phyloP scores from a whole-genome alignment of 2,797 vertebrate genomes.

The Amazonetta brasiliensis region DNA sequence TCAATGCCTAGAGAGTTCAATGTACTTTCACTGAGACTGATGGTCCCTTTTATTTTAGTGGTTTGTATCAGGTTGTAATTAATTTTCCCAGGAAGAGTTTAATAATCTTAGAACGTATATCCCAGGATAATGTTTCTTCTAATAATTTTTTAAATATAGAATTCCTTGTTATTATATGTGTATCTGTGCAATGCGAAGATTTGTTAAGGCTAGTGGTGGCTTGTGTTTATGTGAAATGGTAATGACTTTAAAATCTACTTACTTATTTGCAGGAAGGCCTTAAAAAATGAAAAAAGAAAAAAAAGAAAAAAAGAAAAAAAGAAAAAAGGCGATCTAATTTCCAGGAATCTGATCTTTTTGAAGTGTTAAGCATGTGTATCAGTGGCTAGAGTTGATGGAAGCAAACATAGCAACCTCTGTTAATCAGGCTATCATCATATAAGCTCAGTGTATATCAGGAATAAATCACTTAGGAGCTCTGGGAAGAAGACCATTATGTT shows the following conservation, averaged over 20 bases:
- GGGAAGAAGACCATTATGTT: not conserved
- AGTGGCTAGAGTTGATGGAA: not conserved
- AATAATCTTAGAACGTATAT: not conserved
- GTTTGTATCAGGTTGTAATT: not conserved
- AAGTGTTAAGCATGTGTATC: not conserved
- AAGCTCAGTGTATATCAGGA: not conserved
- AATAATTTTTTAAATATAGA: not conserved
- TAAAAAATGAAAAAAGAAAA: not conserved
- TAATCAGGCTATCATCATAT: not conserved
- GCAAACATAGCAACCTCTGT: not conserved
- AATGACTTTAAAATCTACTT: not conserved
- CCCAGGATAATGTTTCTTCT: not conserved
- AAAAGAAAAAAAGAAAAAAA: not conserved
- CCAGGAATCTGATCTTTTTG: not conserved
- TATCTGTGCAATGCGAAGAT: not conserved
- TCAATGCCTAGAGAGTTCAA: not conserved
- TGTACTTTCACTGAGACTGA: not conserved
- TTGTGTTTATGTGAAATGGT: not conserved
- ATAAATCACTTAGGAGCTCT: not conserved
- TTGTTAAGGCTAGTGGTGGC: not conserved
- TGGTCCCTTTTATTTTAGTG: slow-evolving; percentile 15
- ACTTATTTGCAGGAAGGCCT: not conserved
- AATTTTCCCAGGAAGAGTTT: slow-evolving; percentile 2
- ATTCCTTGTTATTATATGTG: not conserved
- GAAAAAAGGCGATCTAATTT: not conserved